Percentiles rank a stretch among this genome's conserved stretches.
These are phyloP conservation scores for Gobius niger DNA, from an alignment of 2,113 vertebrate species.

Conservation along the genomic window DNA sequence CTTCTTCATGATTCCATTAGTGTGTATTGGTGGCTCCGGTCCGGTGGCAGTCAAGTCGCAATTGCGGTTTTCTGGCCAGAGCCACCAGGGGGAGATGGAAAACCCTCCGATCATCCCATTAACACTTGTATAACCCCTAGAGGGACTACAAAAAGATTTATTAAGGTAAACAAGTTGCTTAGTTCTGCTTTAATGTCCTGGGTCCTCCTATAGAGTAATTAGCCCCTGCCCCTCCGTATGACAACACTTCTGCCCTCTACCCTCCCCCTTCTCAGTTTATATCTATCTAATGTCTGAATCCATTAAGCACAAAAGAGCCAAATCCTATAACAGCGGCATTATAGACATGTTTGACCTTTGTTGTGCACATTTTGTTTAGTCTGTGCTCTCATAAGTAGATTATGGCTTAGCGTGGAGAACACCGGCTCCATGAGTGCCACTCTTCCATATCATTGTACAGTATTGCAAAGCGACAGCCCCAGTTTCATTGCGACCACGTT, in stretches of 20 bases:
- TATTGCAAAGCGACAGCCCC: neutral
- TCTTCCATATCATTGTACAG: conserved; percentile 5
- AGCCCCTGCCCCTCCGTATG: no score
- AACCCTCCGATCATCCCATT: no score
- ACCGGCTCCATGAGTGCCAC: neutral
- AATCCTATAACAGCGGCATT: conserved; percentile 2
- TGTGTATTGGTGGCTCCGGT: no score
- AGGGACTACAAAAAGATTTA: no score
- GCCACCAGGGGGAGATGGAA: no score
- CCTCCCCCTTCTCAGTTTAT: neutral
- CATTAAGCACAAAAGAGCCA: conserved; percentile 4
- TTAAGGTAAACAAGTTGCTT: no score
- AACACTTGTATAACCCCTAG: no score
- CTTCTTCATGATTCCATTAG: no score
- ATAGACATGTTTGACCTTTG: conserved; percentile 9
- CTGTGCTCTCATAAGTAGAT: conserved; percentile 10
- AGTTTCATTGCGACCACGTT: neutral
- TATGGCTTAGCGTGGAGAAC: neutral
- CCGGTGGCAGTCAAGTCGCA: no score
- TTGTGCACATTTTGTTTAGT: conserved; percentile 9
- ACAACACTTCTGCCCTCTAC: neutral
- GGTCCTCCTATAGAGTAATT: no score
- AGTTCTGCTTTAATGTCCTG: no score
- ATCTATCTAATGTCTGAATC: neutral
- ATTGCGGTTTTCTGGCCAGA: no score